Evolutionary conservation across 2,888 invertebrate species (phyloP).

Genomic region (Horisme vitalbata): DNA sequence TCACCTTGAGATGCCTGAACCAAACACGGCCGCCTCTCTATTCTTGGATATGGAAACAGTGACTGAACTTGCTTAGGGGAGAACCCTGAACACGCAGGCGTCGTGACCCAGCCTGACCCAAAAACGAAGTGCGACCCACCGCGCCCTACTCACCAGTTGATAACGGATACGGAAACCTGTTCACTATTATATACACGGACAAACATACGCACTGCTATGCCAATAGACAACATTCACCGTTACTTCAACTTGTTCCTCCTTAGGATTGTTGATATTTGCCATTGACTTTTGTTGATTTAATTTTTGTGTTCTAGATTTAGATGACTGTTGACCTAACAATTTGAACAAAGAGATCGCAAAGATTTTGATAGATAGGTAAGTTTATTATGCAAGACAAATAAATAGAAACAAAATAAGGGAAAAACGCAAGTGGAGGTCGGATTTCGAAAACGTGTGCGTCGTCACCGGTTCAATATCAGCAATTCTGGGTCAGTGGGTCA

Average conservation of each 20-base stretch:
- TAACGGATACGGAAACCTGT: slow-evolving; percentile 76
- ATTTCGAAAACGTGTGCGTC: slow-evolving; percentile 73
- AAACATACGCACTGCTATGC: slow-evolving; percentile 47
- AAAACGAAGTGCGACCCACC: slow-evolving; percentile 70
- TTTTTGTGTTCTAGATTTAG: too few relatives aligned
- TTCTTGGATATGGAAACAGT: slow-evolving; percentile 69
- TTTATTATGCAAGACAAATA: too few relatives aligned
- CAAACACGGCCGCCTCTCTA: slow-evolving; percentile 68
- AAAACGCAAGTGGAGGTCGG: slow-evolving; percentile 75
- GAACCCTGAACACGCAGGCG: slow-evolving; percentile 71
- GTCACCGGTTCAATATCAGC: slow-evolving; percentile 79
- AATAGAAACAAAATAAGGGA: slow-evolving; percentile 44
- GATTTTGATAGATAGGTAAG: too few relatives aligned
- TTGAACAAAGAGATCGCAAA: neutral
- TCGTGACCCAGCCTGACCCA: slow-evolving; percentile 80
- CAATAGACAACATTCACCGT: slow-evolving; percentile 50
- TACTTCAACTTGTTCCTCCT: slow-evolving; percentile 49
- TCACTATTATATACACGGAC: slow-evolving; percentile 51
- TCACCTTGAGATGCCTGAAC: slow-evolving; percentile 71
- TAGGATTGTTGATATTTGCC: slow-evolving; percentile 19
- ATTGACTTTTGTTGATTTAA: slow-evolving; percentile 34
- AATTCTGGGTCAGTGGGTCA: slow-evolving; percentile 81
- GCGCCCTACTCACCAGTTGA: slow-evolving; percentile 66
- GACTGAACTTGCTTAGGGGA: slow-evolving; percentile 62
- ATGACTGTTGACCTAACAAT: too few relatives aligned